A percentile compares a stretch with the other conserved stretches of the same genome.
Evolutionary conservation across 2,113 vertebrate species (phyloP).

Genomic region (Pandion haliaetus): DNA sequence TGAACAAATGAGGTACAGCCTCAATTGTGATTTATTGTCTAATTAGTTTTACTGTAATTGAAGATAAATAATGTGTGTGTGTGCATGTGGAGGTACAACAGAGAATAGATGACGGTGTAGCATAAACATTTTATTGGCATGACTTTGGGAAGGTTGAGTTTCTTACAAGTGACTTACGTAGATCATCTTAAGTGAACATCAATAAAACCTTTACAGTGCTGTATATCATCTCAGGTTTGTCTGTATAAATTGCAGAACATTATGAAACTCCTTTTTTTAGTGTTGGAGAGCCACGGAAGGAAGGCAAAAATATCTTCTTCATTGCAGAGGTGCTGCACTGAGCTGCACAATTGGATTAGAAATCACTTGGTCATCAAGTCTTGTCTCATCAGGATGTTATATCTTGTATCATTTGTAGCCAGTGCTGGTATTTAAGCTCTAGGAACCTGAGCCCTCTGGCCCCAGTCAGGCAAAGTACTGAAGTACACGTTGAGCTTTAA

Average conservation of each 20-base stretch:
- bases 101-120: neutral
- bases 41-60: conserved; percentile 57
- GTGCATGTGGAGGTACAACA: neutral
- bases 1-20: conserved; percentile 51
- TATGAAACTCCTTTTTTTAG: neutral
- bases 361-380: neutral
- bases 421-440: neutral
- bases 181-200: neutral
- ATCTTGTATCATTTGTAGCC: neutral
- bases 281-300: neutral
- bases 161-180: neutral
- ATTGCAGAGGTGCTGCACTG: neutral
- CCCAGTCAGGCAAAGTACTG: neutral
- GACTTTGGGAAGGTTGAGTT: conserved; percentile 14
- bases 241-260: neutral
- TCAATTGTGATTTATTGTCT: conserved; percentile 53
- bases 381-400: neutral
- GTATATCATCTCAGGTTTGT: neutral
- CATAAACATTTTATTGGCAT: conserved; percentile 1
- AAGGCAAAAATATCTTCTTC: neutral
- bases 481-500: conserved; percentile 16
- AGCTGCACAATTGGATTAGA: neutral
- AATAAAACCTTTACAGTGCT: neutral
- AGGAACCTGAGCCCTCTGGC: conserved; percentile 4
- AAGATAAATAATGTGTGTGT: neutral